Evolutionary conservation across 1,140 invertebrate species (phyloP), one percentile per base, ranked within the genome.

Genomic region (Oncopodura yosiiana): DNA sequence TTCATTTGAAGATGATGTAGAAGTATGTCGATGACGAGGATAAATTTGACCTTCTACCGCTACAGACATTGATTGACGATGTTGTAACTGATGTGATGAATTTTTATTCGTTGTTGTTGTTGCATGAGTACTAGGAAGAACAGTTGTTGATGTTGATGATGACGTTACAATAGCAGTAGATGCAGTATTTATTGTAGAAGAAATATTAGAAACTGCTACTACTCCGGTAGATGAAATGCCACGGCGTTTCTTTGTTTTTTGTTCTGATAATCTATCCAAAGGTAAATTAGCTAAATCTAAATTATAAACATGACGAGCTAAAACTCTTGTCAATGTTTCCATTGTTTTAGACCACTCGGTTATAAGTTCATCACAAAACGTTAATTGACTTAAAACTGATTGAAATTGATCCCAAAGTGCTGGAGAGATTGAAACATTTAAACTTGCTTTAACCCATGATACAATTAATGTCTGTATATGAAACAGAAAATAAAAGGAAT

Each of bases 321-420:
- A 73, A 21, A 96, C 90, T 62, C 90, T 76, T 0, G 92, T 96
- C 58, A 96, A 69, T 0, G 91, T 95, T 67, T 95, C 91, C 78
- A 97, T 83, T 18, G 93, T 96, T 87, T 95, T 96, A 83, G 87
- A 87, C 93, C 93, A 97, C 69, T 98, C 92, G 57, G 83, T 85
- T 58, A 98, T 89, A 1, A 98, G 75, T 69, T 96, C 92, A 68
- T 95, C 88, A 84, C 92, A 96, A 59, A 86, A 84, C 1, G 91
- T 95, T 1, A 97, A 74, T 9, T 86, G 83, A 1, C 86, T 86
- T 2, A 97, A 73, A 23, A 94, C 84, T 56, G 80, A 77, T 60
- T 95, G 78, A 70, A 97, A 94, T 67, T 89, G 84, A 72, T 97
- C 89, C 94, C 94, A 98, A 4, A 98, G 72, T 65, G 89, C 82